A percentile compares a stretch with the other conserved stretches of the same genome.
Evolutionary conservation across 2,113 vertebrate species (phyloP).

Genomic region (Onychostruthus taczanowskii): DNA sequence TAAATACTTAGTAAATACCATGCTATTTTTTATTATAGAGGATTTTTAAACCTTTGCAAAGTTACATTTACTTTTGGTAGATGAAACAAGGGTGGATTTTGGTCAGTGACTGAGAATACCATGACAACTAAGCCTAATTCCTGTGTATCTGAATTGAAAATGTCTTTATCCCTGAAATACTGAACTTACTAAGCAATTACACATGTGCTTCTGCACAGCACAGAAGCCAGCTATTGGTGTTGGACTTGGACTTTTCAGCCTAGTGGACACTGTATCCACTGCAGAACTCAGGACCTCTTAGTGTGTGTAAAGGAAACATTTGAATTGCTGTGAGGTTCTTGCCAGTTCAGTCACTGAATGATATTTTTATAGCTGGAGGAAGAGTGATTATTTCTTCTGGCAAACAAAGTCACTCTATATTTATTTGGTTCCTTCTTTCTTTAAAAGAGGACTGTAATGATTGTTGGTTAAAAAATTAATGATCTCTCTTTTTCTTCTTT

Average conservation of each 20-base stretch:
- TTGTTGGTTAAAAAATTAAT: not conserved
- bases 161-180: not conserved
- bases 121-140: not conserved
- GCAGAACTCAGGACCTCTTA: not conserved
- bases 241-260: not conserved
- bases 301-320: not conserved
- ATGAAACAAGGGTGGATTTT: not conserved
- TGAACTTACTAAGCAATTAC: not conserved
- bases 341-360: not conserved
- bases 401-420: not conserved
- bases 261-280: not conserved
- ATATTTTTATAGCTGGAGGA: not conserved
- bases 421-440: slow-evolving; percentile 5
- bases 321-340: not conserved
- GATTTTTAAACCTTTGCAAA: not conserved
- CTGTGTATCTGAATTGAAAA: not conserved
- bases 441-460: not conserved
- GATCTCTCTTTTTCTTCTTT: not conserved
- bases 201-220: not conserved
- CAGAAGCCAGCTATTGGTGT: not conserved
- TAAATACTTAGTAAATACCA: not conserved
- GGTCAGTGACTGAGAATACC: not conserved
- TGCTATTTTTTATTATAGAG: not conserved
- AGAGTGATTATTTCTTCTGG: not conserved
- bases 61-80: not conserved